Evolutionary conservation across 1,140 invertebrate genomes (phyloP).

Genomic region (Nephila pilipes): DNA sequence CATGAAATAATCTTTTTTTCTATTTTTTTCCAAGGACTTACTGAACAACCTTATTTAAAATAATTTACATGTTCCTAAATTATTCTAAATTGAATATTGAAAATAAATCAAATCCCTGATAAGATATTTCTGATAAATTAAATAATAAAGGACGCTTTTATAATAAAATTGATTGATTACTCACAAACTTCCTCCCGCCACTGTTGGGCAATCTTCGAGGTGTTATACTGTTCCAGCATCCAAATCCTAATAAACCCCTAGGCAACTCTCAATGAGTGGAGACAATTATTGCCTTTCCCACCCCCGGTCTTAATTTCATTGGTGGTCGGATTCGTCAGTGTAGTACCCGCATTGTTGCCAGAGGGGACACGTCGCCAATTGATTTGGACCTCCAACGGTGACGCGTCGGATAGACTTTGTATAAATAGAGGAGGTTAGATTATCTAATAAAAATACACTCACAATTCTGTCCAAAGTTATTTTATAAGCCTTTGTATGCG

Average conservation of each 20-base stretch:
- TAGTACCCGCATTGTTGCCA: background rate
- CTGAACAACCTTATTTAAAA: too few relatives aligned
- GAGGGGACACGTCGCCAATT: conserved; percentile 12
- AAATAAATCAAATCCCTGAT: too few relatives aligned
- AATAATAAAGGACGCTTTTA: too few relatives aligned
- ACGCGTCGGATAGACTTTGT: background rate
- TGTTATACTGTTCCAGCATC: too few relatives aligned
- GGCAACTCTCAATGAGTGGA: background rate
- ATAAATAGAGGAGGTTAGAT: background rate
- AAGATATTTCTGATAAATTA: too few relatives aligned
- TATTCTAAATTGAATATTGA: too few relatives aligned
- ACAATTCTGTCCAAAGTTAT: background rate
- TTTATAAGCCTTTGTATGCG: background rate
- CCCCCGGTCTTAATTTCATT: conserved; percentile 11
- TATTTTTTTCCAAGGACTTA: too few relatives aligned
- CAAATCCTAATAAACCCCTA: background rate
- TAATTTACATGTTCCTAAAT: too few relatives aligned
- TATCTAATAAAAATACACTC: background rate
- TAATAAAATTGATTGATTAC: too few relatives aligned
- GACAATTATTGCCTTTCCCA: background rate
- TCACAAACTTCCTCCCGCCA: too few relatives aligned
- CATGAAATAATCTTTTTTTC: too few relatives aligned
- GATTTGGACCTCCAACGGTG: background rate
- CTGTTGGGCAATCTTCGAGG: too few relatives aligned
- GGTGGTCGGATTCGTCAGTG: background rate